Evolutionary conservation across 2,113 vertebrate species (phyloP).

Genomic region (Phalacrocorax pelagicus): DNA sequence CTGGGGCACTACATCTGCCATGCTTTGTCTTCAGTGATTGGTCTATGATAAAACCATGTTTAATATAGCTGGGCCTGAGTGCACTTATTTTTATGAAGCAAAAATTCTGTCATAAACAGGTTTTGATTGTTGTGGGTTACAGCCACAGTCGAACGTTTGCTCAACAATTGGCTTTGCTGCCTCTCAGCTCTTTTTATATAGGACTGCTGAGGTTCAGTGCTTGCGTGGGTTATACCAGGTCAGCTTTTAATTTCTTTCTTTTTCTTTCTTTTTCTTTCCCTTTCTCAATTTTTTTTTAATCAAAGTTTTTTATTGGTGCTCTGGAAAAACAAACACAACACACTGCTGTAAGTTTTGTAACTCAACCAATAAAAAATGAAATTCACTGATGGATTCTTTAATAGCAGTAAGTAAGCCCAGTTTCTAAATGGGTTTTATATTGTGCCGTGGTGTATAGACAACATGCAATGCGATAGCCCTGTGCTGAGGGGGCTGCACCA

Average conservation of each 20-base stretch:
- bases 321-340: conserved; percentile 33
- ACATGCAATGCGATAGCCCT: not conserved
- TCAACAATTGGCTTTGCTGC: conserved; percentile 13
- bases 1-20: not conserved
- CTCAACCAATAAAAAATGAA: conserved; percentile 37
- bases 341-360: not conserved
- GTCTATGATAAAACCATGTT: not conserved
- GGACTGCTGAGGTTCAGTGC: not conserved
- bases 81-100: not conserved
- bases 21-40: not conserved
- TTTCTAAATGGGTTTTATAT: conserved; percentile 42
- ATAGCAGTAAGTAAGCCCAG: not conserved
- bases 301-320: conserved; percentile 52
- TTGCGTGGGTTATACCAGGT: conserved; percentile 20
- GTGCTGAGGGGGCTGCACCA: rapidly evolving
- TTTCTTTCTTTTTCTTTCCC: not conserved
- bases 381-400: conserved; percentile 30
- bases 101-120: not conserved
- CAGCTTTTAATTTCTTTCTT: conserved; percentile 20
- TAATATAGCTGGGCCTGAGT: not conserved
- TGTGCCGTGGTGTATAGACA: not conserved
- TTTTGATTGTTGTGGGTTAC: not conserved
- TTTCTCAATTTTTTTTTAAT: not conserved
- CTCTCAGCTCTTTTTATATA: not conserved
- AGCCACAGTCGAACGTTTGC: not conserved